Percentiles rank a stretch among this genome's conserved stretches.
These are phyloP conservation scores for Trichoplusia ni DNA, from an alignment of 1,140 invertebrate genomes.

Conservation along the genomic window DNA sequence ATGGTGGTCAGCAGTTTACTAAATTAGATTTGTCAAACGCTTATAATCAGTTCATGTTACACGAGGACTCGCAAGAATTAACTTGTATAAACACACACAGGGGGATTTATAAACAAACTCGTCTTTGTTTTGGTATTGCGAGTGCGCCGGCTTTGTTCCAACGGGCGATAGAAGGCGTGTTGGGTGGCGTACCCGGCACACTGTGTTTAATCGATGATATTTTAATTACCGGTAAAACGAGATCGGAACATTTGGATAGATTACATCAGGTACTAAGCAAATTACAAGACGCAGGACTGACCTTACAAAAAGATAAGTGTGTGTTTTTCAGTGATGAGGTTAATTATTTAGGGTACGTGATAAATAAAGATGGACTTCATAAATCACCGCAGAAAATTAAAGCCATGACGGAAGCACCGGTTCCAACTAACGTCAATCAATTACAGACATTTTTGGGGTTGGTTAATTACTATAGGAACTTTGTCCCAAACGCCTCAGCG, in stretches of 20 bases:
- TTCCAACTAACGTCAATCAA: conserved; percentile 30
- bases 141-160: conserved; percentile 40
- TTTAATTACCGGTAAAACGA: conserved; percentile 27
- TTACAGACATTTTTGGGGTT: conserved; percentile 43
- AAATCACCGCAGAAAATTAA: conserved; percentile 37
- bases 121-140: conserved; percentile 37
- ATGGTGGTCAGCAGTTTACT: conserved; percentile 39
- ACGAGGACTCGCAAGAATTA: no score
- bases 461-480: conserved; percentile 55
- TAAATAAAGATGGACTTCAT: conserved; percentile 26
- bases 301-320: conserved; percentile 39
- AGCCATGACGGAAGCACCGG: conserved; percentile 30
- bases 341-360: conserved; percentile 22
- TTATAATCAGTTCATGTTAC: conserved; percentile 36
- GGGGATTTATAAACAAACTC: no score
- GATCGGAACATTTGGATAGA: conserved; percentile 20
- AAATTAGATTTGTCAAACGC: conserved; percentile 44
- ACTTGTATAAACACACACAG: no score
- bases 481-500: conserved; percentile 62
- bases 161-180: conserved; percentile 30
- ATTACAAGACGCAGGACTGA: conserved; percentile 36
- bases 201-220: conserved; percentile 40
- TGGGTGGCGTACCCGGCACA: conserved; percentile 34
- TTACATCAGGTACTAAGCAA: conserved; percentile 30
- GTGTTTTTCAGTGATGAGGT: conserved; percentile 27